Base-by-base conservation (phyloP, 2,888 invertebrate species). In the Leucophora obtusa region DNA sequence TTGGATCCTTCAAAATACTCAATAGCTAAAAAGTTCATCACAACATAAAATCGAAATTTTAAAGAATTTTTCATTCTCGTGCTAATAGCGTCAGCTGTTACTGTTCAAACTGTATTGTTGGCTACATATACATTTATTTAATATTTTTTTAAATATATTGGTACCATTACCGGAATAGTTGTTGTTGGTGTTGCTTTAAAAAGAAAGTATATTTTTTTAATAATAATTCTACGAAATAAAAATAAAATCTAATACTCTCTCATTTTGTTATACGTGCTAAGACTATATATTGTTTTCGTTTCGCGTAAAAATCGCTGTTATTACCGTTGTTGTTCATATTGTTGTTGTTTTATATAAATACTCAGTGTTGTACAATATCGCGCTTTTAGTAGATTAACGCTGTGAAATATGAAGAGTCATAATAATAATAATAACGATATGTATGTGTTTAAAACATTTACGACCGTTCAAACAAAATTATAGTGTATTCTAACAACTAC, bases 391-490 rank as follows among this genome's bases (percentile, higher is more conserved):
- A 73, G 70, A 77, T 74, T 81, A 81, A 66, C 60, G 47, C 66
- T 73, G 62, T 77, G 24, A 81, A 74, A 74, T 74, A 74, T 81
- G 70, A 74, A 70, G 54, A 75, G 62, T 58, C 59, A 76, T 76
- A 71, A 70, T 65, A 65, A 76, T 76, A 71, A 70, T 65, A 53
- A n/a, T 11, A 28, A 24, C 8, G 28, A 54, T 17, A 18, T 47
- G 28, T 50, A 11, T 70, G 5, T 14, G 54, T 43, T 18, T 54
- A 59, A 78, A 50, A 60, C 54, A 71, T 47, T 65, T 65, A 54
- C 53, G 14, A 70, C n/a, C 28, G 38, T 70, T 63, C 33, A 28
- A 58, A 59, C 10, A 28, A 63, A 65, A 65, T 70, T 65, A 76
- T 70, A 58, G 50, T 53, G 35, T 54, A 24, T 59, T 47, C 15